phyloP scores from a whole-genome alignment of 2,888 invertebrate species.

The Limnephilus rhombicus region DNA sequence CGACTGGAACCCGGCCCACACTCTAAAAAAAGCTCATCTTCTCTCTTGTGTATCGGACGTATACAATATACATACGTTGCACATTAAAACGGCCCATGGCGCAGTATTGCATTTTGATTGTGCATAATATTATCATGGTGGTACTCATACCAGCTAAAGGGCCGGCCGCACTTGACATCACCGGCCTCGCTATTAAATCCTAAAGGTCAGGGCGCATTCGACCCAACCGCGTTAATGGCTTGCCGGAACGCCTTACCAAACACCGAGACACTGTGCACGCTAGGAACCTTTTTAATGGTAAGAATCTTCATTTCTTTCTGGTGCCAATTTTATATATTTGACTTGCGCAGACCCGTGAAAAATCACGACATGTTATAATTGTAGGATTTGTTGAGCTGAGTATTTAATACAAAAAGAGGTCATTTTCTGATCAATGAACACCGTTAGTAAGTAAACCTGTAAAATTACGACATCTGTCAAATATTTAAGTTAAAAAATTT shows the following conservation, averaged over 20 bases:
- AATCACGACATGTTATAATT: too few relatives aligned
- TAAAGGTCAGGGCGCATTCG: slow-evolving; percentile 16
- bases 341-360: background rate
- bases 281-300: background rate
- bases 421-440: too few relatives aligned
- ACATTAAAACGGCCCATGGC: background rate
- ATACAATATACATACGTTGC: background rate
- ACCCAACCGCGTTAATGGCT: background rate
- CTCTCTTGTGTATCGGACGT: background rate
- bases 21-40: background rate
- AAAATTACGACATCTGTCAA: too few relatives aligned
- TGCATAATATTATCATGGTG: background rate
- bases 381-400: too few relatives aligned
- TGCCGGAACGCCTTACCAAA: background rate
- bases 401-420: too few relatives aligned
- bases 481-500: too few relatives aligned
- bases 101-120: background rate
- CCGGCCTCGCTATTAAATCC: background rate
- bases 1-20: background rate
- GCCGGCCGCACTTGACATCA: background rate
- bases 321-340: background rate
- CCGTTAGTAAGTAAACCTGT: too few relatives aligned
- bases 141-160: background rate
- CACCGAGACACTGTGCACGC: background rate
- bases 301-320: background rate